phyloP scores from a whole-genome alignment of 2,113 vertebrate species.

The Bubo bubo region DNA sequence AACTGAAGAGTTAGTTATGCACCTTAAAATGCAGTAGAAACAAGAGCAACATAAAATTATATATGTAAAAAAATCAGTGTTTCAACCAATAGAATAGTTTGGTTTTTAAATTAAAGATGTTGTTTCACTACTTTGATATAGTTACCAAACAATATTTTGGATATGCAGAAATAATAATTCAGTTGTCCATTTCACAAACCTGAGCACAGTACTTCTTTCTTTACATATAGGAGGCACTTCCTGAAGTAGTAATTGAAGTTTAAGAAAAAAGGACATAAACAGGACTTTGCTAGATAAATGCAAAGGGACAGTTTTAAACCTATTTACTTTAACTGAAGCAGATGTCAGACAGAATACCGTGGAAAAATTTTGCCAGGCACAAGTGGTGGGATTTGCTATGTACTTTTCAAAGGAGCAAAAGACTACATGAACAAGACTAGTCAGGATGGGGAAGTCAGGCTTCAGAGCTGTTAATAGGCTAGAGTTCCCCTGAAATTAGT shows the following conservation, averaged over 20 bases:
- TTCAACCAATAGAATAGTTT: background rate
- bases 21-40: background rate
- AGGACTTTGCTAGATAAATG: background rate
- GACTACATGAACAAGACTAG: background rate
- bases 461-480: background rate
- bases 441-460: background rate
- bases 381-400: background rate
- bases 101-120: background rate
- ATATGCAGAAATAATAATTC: background rate
- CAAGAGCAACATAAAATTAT: background rate
- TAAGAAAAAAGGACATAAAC: background rate
- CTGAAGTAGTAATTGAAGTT: background rate
- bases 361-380: background rate
- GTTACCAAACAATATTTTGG: background rate
- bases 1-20: background rate
- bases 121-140: background rate
- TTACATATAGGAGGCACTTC: background rate
- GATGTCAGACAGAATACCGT: rapidly evolving
- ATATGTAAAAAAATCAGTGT: background rate
- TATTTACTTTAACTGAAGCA: background rate
- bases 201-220: background rate
- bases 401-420: background rate
- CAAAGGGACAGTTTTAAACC: background rate
- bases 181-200: background rate
- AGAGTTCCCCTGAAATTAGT: background rate